These are phyloP conservation scores for Manis pentadactyla DNA, from an alignment of 2,797 vertebrate species.

Conservation along the genomic window DNA sequence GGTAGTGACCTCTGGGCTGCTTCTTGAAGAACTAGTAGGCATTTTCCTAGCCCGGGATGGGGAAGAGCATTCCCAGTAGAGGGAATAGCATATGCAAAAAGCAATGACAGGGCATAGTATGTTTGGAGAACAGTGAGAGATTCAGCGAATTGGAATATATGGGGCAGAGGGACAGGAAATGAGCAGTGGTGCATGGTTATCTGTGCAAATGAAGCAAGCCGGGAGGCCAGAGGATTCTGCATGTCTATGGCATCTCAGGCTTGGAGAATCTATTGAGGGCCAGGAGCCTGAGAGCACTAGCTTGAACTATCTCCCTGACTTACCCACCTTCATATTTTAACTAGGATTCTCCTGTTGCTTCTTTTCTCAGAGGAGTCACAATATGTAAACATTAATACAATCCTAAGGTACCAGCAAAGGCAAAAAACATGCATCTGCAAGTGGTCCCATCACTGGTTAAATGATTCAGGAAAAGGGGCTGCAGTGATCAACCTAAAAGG, in stretches of 20 bases:
- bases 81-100: neutral
- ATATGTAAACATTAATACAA: neutral
- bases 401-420: neutral
- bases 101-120: neutral
- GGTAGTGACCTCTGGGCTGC: neutral
- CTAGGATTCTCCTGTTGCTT: neutral
- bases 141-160: neutral
- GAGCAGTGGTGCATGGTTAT: neutral
- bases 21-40: neutral
- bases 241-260: neutral
- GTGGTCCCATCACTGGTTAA: neutral
- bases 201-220: neutral
- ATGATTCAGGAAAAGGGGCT: neutral
- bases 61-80: constrained; percentile 15
- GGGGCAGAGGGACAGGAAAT: neutral
- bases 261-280: neutral
- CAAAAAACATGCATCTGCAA: neutral
- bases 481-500: neutral
- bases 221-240: neutral
- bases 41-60: neutral
- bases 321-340: neutral
- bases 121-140: neutral
- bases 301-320: neutral
- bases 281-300: neutral
- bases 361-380: constrained; percentile 28